Conservation (phyloP, 2,113 vertebrate species). For the mouse (Mus musculus) region GRCm39 chr10:128374501-128375000, state of each 20-base stretch:
- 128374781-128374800: background rate
- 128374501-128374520: no score
- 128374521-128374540: no score
- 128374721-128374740: background rate
- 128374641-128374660: no score
- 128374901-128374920: background rate
- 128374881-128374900: background rate
- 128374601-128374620: no score
- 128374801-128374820: background rate
- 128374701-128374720: background rate
- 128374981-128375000: no score
- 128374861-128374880: no score
- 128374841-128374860: background rate
- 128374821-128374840: background rate
- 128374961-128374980: background rate
- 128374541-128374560: no score
- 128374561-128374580: no score
- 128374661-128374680: no score
- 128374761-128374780: background rate
- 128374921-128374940: background rate
- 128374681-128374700: no score
- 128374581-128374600: no score
- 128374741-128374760: background rate
- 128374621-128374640: no score
- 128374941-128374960: background rate